These are phyloP conservation scores for Accipiter virgatus DNA, from an alignment of 2,113 vertebrate genomes.

Conservation along the genomic window DNA sequence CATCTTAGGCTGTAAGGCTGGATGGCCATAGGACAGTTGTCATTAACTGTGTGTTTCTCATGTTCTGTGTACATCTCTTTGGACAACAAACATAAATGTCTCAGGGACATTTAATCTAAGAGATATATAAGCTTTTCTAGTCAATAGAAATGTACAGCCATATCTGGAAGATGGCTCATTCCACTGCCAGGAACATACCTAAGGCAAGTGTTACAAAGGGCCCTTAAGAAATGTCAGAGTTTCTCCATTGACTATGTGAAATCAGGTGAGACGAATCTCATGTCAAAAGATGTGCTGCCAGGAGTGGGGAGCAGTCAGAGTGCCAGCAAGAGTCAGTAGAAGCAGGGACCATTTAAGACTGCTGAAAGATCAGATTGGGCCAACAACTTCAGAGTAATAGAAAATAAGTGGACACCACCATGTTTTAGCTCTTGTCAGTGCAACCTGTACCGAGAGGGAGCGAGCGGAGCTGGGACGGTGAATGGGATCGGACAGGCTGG, in stretches of 20 bases:
- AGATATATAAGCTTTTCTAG: background rate
- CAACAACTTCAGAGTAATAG: background rate
- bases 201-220: background rate
- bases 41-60: background rate
- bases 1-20: background rate
- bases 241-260: background rate
- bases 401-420: background rate
- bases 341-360: background rate
- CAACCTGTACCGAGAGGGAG: background rate
- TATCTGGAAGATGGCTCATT: background rate
- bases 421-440: background rate
- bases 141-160: background rate
- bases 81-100: background rate
- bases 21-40: background rate
- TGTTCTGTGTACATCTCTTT: background rate
- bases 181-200: background rate
- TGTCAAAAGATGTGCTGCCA: background rate
- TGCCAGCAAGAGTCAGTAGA: background rate
- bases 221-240: background rate
- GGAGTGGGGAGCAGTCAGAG: background rate
- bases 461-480: background rate
- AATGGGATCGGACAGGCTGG: constrained; percentile 12
- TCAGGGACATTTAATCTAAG: background rate
- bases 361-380: background rate
- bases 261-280: background rate